A percentile compares a stretch with the other conserved stretches of the same genome.
phyloP scores from a whole-genome alignment of 2,797 vertebrate species.

The Amazonetta brasiliensis region DNA sequence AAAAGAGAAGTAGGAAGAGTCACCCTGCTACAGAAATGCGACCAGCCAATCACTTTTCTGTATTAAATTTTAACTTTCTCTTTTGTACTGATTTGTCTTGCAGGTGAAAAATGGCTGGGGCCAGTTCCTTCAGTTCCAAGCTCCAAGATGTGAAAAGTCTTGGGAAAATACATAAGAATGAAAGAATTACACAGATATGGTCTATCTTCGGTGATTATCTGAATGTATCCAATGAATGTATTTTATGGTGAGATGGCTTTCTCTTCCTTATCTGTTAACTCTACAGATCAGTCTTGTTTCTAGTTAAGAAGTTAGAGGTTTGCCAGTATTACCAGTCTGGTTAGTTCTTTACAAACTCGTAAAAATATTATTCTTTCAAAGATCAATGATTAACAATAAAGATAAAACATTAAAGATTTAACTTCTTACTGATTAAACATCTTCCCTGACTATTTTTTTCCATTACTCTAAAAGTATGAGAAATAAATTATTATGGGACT shows the following conservation, averaged over 20 bases:
- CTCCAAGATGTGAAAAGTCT: slow-evolving; percentile 56
- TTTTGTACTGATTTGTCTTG: slow-evolving; percentile 27
- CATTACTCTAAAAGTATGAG: background rate
- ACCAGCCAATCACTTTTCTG: background rate
- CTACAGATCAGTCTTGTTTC: background rate
- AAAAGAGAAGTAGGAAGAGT: background rate
- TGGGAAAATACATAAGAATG: background rate
- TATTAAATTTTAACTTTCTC: background rate
- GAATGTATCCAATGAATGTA: background rate
- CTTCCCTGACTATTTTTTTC: background rate
- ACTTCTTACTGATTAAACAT: background rate
- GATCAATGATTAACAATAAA: background rate
- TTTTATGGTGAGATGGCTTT: background rate
- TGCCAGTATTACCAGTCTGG: background rate
- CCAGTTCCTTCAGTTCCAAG: slow-evolving; percentile 79
- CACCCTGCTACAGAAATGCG: background rate
- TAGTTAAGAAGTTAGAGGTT: background rate
- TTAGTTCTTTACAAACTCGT: background rate
- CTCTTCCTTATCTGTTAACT: background rate
- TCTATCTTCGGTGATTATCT: background rate
- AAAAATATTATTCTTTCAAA: background rate
- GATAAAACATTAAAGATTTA: background rate
- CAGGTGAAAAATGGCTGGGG: slow-evolving; percentile 94
- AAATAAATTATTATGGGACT: background rate
- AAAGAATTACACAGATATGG: background rate